Base-by-base conservation (phyloP, 2,797 vertebrate species). In the Hozukius guyotensis region DNA sequence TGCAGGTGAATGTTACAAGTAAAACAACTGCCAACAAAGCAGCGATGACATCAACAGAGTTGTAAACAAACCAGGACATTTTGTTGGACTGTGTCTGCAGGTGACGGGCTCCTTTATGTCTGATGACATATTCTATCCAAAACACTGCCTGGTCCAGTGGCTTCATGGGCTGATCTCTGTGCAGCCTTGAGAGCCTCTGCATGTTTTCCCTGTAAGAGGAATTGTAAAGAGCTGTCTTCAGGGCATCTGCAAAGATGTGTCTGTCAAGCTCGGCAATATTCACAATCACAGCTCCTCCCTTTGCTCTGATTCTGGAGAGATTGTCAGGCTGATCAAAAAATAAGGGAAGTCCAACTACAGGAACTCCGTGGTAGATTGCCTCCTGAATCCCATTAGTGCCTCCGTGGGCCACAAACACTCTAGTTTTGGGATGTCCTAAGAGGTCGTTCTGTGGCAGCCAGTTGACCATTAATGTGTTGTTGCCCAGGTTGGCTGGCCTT, bases 361-460 rank as follows among this genome's bases (percentile, higher is more conserved):
- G 87, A 22, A 93, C 81, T 24, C 94, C 93, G 0, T 96, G 93
- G 74, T 94, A 95, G 80, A 96, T 94, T 20, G 95, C 94, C 77
- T 96, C 95, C 55, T 94, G 91, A 65, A 96, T 80, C 2, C 93
- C 92, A 57, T 95, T 95, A 6, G 92, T 95, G 59, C 96, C 95
- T 61, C 95, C 95, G 0, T 96, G 95, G 27, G 94, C 79, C 52
- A 96, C 93, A 76, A 96, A 96, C 7, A 62, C 86, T 88, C 64
- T 93, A 0, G 90, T 94, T 80, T 95, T 95, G 4, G 93, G 88
- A 85, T 96, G 95, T 80, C 93, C 95, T 46, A 96, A 55, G 24
- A 96, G 93, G 82, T 96, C 94, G 3, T 96, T 96, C 74, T 96
- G 96, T 29, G 95, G 95, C 31, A 96, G 67, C 96, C 96, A 96